These are phyloP conservation scores for Podocnemis expansa DNA, from an alignment of 2,113 vertebrate species.

Conservation along the genomic window DNA sequence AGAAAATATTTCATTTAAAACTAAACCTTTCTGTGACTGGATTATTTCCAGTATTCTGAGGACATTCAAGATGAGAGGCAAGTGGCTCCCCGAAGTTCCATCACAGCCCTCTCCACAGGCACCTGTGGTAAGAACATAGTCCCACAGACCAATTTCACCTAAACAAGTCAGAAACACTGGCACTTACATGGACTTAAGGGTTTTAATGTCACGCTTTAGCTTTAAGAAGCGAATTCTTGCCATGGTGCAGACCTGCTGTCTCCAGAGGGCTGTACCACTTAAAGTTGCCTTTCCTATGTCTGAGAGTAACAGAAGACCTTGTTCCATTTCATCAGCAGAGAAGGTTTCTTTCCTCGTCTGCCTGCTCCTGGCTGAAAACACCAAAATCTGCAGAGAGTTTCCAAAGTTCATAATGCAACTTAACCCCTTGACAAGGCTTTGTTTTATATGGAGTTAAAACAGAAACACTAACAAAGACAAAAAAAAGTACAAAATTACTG, in stretches of 20 bases:
- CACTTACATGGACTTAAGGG: conserved; percentile 72
- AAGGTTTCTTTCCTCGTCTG: conserved; percentile 65
- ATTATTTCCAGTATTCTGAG: not conserved
- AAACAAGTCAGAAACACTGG: not conserved
- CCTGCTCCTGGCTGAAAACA: conserved; percentile 72
- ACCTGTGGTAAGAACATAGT: not conserved
- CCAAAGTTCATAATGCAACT: accelerated
- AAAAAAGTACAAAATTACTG: not conserved
- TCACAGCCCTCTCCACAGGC: not conserved
- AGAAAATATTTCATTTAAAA: not conserved
- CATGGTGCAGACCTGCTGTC: conserved; percentile 86
- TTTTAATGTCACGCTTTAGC: conserved; percentile 82
- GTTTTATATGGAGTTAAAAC: accelerated
- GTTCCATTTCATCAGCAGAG: conserved; percentile 74
- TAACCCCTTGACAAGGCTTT: not conserved
- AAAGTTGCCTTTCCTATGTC: conserved; percentile 52
- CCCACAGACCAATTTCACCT: not conserved
- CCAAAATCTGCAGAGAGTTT: conserved; percentile 72
- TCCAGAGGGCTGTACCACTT: conserved; percentile 82
- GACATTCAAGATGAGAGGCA: not conserved
- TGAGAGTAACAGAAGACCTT: conserved; percentile 62
- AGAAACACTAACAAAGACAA: not conserved
- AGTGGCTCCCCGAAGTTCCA: not conserved
- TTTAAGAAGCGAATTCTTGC: conserved; percentile 87
- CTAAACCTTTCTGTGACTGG: not conserved